Percentiles rank a stretch among this genome's conserved stretches.
These are phyloP conservation scores for Uropsilus gracilis DNA, from an alignment of 2,113 vertebrate genomes.

Conservation along the genomic window DNA sequence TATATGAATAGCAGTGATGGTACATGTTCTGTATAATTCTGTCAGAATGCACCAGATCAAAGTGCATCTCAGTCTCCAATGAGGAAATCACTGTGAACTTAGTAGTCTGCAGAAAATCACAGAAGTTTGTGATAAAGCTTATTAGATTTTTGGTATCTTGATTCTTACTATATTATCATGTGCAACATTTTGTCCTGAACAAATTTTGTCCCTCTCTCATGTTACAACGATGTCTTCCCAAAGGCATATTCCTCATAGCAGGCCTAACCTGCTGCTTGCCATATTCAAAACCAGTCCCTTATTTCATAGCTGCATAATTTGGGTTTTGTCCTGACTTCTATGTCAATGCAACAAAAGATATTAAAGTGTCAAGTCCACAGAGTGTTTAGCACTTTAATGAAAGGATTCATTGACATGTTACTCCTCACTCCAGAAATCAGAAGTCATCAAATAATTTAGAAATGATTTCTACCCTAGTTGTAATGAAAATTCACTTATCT, in stretches of 20 bases:
- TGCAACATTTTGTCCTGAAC: neutral
- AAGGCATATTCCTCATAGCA: neutral
- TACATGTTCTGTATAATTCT: accelerated
- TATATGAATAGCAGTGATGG: accelerated
- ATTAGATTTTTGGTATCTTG: neutral
- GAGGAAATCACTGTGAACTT: neutral
- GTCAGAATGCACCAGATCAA: neutral
- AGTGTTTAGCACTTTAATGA: neutral
- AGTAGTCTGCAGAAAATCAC: neutral
- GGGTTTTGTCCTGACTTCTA: neutral
- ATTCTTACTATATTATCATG: neutral
- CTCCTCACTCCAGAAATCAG: neutral
- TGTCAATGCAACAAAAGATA: slow-evolving; percentile 50
- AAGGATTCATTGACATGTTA: neutral
- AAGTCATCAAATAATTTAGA: slow-evolving; percentile 27
- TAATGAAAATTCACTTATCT: neutral
- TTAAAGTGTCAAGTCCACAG: neutral
- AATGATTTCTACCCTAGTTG: neutral
- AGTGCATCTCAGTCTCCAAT: neutral
- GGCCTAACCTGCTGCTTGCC: neutral
- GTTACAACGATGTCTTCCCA: neutral
- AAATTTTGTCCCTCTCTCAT: accelerated
- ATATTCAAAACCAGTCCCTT: neutral
- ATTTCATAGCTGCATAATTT: neutral
- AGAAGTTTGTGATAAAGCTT: neutral